Evolutionary conservation across 2,797 vertebrate genomes (phyloP).

Genomic region (Falco berigora): DNA sequence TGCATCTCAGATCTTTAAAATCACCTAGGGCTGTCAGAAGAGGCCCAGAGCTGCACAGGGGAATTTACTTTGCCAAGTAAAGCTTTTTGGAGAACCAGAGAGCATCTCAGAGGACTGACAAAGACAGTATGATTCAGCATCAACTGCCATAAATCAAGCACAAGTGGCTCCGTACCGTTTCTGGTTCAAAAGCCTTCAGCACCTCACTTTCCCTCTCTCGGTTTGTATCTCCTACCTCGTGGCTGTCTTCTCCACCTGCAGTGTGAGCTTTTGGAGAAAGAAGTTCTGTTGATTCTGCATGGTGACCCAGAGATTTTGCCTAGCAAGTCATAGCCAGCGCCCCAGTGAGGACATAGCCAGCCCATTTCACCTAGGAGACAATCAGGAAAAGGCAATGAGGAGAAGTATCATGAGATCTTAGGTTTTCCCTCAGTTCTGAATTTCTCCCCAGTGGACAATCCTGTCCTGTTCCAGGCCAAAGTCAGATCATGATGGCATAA

Average conservation of each 20-base stretch:
- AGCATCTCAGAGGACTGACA: not conserved
- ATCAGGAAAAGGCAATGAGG: not conserved
- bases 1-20: not conserved
- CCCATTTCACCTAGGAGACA: not conserved
- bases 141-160: not conserved
- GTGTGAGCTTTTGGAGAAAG: not conserved
- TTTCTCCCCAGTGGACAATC: not conserved
- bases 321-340: not conserved
- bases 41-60: not conserved
- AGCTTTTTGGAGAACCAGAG: not conserved
- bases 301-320: not conserved
- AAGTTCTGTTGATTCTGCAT: not conserved
- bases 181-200: not conserved
- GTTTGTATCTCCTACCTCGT: not conserved
- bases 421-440: not conserved
- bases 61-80: not conserved
- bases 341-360: not conserved
- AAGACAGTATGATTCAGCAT: not conserved
- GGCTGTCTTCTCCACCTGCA: not conserved
- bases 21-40: not conserved
- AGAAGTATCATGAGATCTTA: not conserved
- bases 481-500: not conserved
- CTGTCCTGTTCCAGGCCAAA: not conserved
- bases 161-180: not conserved
- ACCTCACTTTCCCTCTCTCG: not conserved